phyloP scores from a whole-genome alignment of 1,140 invertebrate genomes.

The Drosophila chauvacae region DNA sequence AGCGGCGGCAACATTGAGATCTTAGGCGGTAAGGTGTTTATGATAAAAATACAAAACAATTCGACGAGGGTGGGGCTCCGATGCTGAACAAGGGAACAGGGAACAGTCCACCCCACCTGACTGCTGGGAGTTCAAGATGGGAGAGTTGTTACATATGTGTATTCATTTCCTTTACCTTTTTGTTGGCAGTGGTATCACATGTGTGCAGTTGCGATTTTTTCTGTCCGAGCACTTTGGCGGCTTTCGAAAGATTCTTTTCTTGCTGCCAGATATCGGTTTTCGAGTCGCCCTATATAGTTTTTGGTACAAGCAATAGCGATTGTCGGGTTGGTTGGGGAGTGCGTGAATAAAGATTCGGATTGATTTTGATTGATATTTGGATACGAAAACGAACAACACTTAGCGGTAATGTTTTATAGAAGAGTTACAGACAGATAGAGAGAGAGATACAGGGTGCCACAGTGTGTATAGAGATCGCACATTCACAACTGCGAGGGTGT shows the following conservation, averaged over 20 bases:
- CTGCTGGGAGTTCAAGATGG: constrained; percentile 26
- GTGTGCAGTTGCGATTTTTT: constrained; percentile 84
- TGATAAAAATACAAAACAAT: constrained; percentile 15
- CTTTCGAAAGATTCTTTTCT: constrained; percentile 85
- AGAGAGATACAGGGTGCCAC: constrained; percentile 29
- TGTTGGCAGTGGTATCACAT: constrained; percentile 84
- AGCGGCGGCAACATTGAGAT: constrained; percentile 18
- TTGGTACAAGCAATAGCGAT: constrained; percentile 58
- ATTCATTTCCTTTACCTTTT: constrained; percentile 79
- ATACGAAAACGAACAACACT: constrained; percentile 52
- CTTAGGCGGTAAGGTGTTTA: constrained; percentile 15
- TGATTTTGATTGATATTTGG: constrained; percentile 30
- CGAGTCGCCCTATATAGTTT: constrained; percentile 81
- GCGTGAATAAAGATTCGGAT: constrained; percentile 42
- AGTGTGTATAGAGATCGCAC: constrained; percentile 39
- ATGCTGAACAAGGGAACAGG: constrained; percentile 11
- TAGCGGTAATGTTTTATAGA: constrained; percentile 50
- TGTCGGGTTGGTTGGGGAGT: constrained; percentile 36
- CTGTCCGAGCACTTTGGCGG: constrained; percentile 84
- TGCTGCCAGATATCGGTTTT: constrained; percentile 85
- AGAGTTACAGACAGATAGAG: constrained; percentile 28
- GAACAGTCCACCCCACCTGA: constrained; percentile 26
- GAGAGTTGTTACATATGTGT: constrained; percentile 9
- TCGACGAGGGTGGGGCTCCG: not conserved
- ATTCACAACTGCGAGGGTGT: constrained; percentile 40